Percentiles rank a stretch among this genome's conserved stretches.
phyloP scores from a whole-genome alignment of 2,113 vertebrate species.

The Arvicanthis niloticus region DNA sequence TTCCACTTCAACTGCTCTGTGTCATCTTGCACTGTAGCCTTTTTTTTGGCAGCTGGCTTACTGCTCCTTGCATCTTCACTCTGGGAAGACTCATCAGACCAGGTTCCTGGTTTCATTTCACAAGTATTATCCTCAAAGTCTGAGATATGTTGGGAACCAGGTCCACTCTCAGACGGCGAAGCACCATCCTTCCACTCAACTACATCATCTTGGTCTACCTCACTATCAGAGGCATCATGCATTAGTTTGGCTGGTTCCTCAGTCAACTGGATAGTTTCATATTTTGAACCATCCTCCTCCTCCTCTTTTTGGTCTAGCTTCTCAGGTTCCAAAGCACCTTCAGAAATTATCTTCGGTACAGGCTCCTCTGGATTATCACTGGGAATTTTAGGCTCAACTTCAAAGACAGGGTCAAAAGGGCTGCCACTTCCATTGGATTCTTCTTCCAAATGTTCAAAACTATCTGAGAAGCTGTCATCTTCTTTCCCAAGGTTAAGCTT shows the following conservation, averaged over 20 bases:
- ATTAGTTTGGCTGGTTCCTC: constrained; percentile 83
- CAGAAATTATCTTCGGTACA: constrained; percentile 81
- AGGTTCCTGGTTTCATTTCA: constrained; percentile 87
- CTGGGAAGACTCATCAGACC: constrained; percentile 90
- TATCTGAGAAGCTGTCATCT: constrained; percentile 88
- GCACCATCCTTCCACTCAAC: constrained; percentile 87
- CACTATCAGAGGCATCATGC: constrained; percentile 86
- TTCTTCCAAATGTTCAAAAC: constrained; percentile 88
- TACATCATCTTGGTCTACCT: constrained; percentile 87
- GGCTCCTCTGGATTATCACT: constrained; percentile 82
- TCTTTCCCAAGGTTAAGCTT: constrained; percentile 88
- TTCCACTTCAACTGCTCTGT: constrained; percentile 89
- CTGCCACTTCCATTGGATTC: constrained; percentile 87
- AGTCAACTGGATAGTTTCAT: constrained; percentile 80
- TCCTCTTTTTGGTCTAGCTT: constrained; percentile 86
- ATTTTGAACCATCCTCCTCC: constrained; percentile 84
- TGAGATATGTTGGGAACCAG: constrained; percentile 87
- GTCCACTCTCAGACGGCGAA: constrained; percentile 88
- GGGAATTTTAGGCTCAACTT: constrained; percentile 81
- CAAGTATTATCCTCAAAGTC: constrained; percentile 88
- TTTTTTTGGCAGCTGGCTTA: constrained; percentile 87
- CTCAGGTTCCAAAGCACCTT: constrained; percentile 77
- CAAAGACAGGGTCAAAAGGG: constrained; percentile 82
- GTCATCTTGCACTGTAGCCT: constrained; percentile 84
- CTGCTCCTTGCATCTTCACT: constrained; percentile 90